Base-by-base conservation (phyloP, 2,113 vertebrate genomes). In the Misgurnus mizolepis region DNA sequence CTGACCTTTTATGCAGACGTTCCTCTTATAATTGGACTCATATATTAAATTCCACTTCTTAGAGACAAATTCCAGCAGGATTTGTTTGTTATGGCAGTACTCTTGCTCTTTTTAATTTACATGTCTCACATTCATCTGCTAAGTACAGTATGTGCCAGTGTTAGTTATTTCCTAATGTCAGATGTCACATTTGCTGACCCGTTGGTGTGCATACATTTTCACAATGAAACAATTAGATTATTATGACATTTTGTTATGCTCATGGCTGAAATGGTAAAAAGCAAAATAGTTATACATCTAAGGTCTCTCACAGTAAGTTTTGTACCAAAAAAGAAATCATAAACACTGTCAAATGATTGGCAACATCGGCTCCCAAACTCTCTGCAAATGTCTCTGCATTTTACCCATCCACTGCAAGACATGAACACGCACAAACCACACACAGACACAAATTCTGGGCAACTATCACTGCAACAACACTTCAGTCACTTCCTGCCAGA, bases 11-110 rank as follows among this genome's bases (percentile, higher is more conserved):
- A 34, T 66, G 64, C 5, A 39, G 6, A 40, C 14, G 4, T 22
- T 12, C 15, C 7, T 74, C 27, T 43, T 64, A n/a, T 75, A 49
- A 75, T 62, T 45, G 49, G 58, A 22, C 10, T n/a, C 18, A 75
- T 62, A 47, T 47, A 75, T 47, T 61, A 62, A 47, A 62, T 75
- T 75, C 58, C 43, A 14, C 41, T 61, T 75, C 18, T 18, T 27
- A 49, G 40, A n/a, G 22, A 75, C 41, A 75, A 6, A 49, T 62
- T 64, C 43, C 40, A 5, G 40, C 39, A 27, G 71, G 71, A 60
- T 64, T 62, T 62, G 43, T 49, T 49, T 75, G 72, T 75, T 41
- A 49, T 2, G 22, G 39, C 10, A 14, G 15, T 60, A n/a, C 58
- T n/a, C 39, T 22, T 62, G 43, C 49, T 17, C n/a, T 18, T n/a